Evolutionary conservation across 1,140 invertebrate species (phyloP), one percentile per base, ranked within the genome.

Genomic region (Ctenoplectra terminalis): DNA sequence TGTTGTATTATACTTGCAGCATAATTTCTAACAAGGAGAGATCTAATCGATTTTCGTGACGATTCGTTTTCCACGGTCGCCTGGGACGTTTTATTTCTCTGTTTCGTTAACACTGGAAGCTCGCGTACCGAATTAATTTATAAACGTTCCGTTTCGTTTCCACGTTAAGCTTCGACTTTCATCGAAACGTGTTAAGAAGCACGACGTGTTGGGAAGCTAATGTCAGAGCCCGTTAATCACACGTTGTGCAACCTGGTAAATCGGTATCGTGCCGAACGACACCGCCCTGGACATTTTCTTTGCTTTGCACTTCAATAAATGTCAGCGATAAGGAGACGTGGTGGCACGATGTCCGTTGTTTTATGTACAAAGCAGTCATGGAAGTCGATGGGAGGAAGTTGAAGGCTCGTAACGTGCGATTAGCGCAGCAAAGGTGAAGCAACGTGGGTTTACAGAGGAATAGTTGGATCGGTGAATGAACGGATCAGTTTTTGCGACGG

Each of bases 161-260:
- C 11, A 8, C 26, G 15, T 13, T 72, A 43, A 58, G 23, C 20
- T 34, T 40, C 34, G 37, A 72, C 13, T 73, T 60, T 73, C 54
- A 60, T 60, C 31, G 8, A 34, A 63, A 48, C 20, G 17, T 7
- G 58, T 37, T 20, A 54, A 54, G 7, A n/a, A 13, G n/a, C 5
- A 9, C 43, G 5, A 50, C 58, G 58, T 20, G 43, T 40, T 43
- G 11, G 29, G 20, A 31, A 23, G 13, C 58, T 64, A 58, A 63
- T 63, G 72, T 75, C 72, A 37, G 31, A 26, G 23, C 43, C 72
- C 60, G 72, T 75, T 52, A 75, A 75, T 75, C 60, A 75, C 46
- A 37, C 9, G 60, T 75, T 66, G 60, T 66, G 73, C 73, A 75
- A 75, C 46, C 34, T 6, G 9, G 54, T 37, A 50, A 75, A 63